Evolutionary conservation across 2,888 invertebrate species (phyloP), one percentile per base, ranked within the genome.

Genomic region (Cheilosia impressa): DNA sequence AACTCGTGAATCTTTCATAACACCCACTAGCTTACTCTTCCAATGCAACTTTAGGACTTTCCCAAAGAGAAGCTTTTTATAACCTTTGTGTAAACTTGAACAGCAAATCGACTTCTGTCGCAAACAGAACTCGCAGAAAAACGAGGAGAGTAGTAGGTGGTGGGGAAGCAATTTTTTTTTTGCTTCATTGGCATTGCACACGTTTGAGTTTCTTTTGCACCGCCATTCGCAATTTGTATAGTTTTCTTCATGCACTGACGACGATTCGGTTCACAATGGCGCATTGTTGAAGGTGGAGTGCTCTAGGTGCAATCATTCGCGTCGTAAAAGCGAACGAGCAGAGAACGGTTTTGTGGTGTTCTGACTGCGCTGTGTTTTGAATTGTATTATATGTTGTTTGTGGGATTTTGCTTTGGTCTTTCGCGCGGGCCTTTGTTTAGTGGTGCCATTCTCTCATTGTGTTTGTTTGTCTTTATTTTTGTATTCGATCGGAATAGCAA

Each of bases 231-330:
- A 68, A 85, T 72, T 62, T 72, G 45, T 31, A 2, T 81, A 81
- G 75, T 71, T 79, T 80, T 80, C 75, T 80, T 85, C 75, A 75
- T 85, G 80, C 58, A 81, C 62, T 62, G 76, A 57, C 60, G 52
- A 76, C 65, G 75, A 81, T 77, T 84, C 60, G 65, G 43, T 66
- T 50, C 72, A 72, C 57, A 81, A 68, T 81, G 57, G 75, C 60
- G 87, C 88, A 87, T 88, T 88, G 88, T 88, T 87, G 73, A 88
- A 88, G 89, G 87, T 88, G 88, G 87, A 72, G 53, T 62, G 80
- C 79, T 87, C 69, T 84, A 88, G 88, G 88, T 87, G 83, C 88
- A 88, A 87, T 89, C 89, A 89, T 89, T 89, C 89, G 88, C 88
- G 87, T 88, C 87, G 88, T 76, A 87, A 87, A 87, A 87, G 88